Evolutionary conservation across 1,140 invertebrate species (phyloP).

Genomic region (Zaprionus ornatus): DNA sequence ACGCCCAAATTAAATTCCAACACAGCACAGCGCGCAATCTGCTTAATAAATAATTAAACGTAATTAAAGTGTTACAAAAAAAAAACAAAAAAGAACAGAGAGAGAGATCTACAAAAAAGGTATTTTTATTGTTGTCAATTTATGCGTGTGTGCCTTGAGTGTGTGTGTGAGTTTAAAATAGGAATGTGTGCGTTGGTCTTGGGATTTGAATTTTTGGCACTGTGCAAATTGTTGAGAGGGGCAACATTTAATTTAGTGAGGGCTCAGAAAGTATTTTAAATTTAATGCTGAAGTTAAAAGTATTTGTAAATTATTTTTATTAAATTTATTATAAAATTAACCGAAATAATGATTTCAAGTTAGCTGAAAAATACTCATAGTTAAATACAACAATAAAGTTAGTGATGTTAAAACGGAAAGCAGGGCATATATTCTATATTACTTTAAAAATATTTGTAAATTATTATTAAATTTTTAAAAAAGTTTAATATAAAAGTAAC

Average conservation of each 20-base stretch:
- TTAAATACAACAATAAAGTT: no score
- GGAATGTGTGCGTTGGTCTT: slow-evolving; percentile 4
- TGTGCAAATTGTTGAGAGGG: not conserved
- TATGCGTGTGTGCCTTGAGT: slow-evolving; percentile 27
- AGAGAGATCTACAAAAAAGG: slow-evolving; percentile 29
- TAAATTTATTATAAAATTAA: no score
- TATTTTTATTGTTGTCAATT: slow-evolving; percentile 51
- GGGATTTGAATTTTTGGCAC: not conserved
- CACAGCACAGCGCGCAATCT: slow-evolving; percentile 30
- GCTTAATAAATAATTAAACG: slow-evolving; percentile 58
- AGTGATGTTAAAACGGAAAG: no score
- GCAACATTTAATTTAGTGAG: not conserved
- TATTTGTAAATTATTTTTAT: no score
- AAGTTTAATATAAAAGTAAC: no score
- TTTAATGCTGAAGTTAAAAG: no score
- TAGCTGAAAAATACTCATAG: no score
- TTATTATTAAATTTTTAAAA: no score
- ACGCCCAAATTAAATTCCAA: slow-evolving; percentile 54
- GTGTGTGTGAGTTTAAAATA: slow-evolving; percentile 10
- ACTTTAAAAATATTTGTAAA: no score
- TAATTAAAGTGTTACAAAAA: slow-evolving; percentile 49
- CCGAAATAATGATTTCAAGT: no score
- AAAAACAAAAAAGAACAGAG: slow-evolving; percentile 26
- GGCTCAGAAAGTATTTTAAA: not conserved
- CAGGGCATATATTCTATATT: no score